Evolutionary conservation across 2,888 invertebrate species (phyloP).

Genomic region (Petrolisthes cinctipes): DNA sequence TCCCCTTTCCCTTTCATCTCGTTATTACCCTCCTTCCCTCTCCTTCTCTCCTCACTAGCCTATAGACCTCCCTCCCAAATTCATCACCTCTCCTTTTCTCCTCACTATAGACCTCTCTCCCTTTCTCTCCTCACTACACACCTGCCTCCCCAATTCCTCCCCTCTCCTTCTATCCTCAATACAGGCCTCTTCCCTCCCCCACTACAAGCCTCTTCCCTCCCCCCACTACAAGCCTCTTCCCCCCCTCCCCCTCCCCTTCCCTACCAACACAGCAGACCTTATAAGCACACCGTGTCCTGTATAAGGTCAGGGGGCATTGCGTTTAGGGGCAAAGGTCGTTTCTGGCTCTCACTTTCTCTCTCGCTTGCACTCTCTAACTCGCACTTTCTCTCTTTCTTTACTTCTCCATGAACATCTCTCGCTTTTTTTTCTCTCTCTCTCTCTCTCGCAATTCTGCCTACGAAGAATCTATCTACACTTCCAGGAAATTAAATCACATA

Average conservation of each 20-base stretch:
- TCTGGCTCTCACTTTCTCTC: neutral
- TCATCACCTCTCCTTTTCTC: neutral
- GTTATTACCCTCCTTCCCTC: neutral
- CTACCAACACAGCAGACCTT: neutral
- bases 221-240: neutral
- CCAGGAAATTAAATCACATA: no score
- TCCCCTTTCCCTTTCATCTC: neutral
- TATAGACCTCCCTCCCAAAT: neutral
- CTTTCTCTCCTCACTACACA: neutral
- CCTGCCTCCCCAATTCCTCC: neutral
- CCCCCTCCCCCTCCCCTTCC: neutral
- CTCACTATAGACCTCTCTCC: neutral
- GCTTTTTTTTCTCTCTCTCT: no score
- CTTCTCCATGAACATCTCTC: neutral
- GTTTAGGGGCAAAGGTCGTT: neutral
- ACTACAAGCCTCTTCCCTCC: neutral
- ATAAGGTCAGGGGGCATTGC: neutral
- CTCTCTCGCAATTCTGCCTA: no score
- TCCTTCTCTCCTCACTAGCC: neutral
- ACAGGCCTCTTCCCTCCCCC: neutral
- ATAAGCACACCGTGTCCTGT: neutral
- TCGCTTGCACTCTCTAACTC: neutral
- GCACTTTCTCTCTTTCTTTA: neutral
- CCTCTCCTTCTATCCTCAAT: neutral
- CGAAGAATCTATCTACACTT: no score